These are phyloP conservation scores for Andricus grossulariae DNA, from an alignment of 1,140 invertebrate species.

Conservation along the genomic window DNA sequence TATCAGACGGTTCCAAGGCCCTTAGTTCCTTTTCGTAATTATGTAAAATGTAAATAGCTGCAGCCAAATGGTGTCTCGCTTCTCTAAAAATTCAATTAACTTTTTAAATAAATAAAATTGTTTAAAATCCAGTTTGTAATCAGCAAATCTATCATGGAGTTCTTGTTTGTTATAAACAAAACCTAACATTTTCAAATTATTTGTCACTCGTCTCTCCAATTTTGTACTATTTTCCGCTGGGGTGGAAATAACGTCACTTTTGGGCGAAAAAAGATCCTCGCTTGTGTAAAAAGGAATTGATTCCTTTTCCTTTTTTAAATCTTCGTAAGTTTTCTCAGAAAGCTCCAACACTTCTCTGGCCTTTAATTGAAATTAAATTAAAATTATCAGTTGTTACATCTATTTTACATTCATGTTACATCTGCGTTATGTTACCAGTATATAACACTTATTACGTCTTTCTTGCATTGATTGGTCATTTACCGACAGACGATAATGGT, in stretches of 20 bases:
- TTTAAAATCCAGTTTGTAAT: slow-evolving; percentile 63
- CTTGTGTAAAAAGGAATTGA: slow-evolving; percentile 44
- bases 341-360: slow-evolving; percentile 46
- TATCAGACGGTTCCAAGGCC: slow-evolving; percentile 53
- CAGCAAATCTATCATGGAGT: slow-evolving; percentile 73
- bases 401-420: too few relatives aligned
- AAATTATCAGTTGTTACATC: too few relatives aligned
- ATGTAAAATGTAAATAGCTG: slow-evolving; percentile 74
- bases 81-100: slow-evolving; percentile 54
- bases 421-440: too few relatives aligned
- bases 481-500: too few relatives aligned
- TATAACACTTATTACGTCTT: too few relatives aligned
- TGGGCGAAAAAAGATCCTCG: slow-evolving; percentile 48
- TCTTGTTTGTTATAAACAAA: slow-evolving; percentile 74
- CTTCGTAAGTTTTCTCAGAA: slow-evolving; percentile 42
- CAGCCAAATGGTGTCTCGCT: slow-evolving; percentile 79
- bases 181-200: slow-evolving; percentile 75
- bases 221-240: slow-evolving; percentile 58
- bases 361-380: slow-evolving; percentile 35
- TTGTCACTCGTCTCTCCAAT: slow-evolving; percentile 74
- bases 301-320: slow-evolving; percentile 35
- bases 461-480: too few relatives aligned
- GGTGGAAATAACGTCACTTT: neutral
- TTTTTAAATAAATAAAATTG: slow-evolving; percentile 4
- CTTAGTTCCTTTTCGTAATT: slow-evolving; percentile 74